These are phyloP conservation scores for Burhinus bistriatus DNA, from an alignment of 2,113 vertebrate genomes.

Conservation along the genomic window DNA sequence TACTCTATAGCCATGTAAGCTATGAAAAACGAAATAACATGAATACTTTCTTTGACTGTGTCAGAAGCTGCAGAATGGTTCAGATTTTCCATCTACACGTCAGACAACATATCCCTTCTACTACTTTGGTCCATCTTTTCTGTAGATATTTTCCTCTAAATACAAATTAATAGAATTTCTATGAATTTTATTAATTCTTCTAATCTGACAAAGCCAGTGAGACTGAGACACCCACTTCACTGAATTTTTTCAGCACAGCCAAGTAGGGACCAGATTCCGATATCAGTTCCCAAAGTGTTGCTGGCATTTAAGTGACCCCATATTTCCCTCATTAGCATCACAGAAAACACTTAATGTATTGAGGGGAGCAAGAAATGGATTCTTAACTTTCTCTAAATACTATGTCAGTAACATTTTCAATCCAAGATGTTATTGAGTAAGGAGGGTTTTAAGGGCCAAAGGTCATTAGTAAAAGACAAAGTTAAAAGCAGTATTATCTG, in stretches of 20 bases:
- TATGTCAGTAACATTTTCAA: neutral
- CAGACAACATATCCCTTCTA: neutral
- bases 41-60: neutral
- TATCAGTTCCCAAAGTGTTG: neutral
- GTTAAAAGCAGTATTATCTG: neutral
- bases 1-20: neutral
- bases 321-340: neutral
- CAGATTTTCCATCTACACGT: neutral
- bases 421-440: neutral
- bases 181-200: neutral
- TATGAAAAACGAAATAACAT: neutral
- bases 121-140: neutral
- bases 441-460: neutral
- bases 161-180: neutral
- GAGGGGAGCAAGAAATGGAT: neutral
- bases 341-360: neutral
- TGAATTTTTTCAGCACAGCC: neutral
- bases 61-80: neutral
- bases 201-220: neutral
- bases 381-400: neutral
- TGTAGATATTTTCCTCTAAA: neutral
- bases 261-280: neutral
- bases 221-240: neutral
- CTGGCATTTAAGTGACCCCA: neutral
- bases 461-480: neutral